Evolutionary conservation across 1,140 invertebrate genomes (phyloP).

Genomic region (Drosophila takahashii): DNA sequence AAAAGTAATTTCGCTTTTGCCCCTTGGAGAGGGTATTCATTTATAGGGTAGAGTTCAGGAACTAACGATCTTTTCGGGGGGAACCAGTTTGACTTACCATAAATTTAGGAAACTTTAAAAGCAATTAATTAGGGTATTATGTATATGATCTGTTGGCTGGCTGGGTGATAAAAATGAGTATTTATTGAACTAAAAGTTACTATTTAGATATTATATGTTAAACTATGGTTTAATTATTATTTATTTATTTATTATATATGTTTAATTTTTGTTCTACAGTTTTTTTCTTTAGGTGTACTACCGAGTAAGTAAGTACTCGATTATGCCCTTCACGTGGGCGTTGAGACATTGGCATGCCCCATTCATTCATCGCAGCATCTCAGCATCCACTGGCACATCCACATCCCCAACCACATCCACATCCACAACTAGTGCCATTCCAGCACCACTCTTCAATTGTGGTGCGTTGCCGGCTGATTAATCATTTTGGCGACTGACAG

Average conservation of each 20-base stretch:
- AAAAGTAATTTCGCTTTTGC: conserved; percentile 42
- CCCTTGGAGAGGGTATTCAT: conserved; percentile 45
- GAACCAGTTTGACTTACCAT: conserved; percentile 60
- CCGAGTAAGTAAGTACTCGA: conserved; percentile 16
- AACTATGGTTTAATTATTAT: too few relatives aligned
- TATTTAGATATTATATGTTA: too few relatives aligned
- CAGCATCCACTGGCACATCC: conserved; percentile 30
- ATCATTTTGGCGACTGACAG: conserved; percentile 82
- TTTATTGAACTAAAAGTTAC: neutral
- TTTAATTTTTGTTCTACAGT: neutral
- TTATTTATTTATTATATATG: neutral
- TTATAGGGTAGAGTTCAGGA: conserved; percentile 17
- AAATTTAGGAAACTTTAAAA: conserved; percentile 25
- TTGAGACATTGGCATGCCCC: conserved; percentile 58
- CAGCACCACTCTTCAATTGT: conserved; percentile 65
- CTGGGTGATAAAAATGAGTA: neutral
- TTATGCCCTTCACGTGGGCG: conserved; percentile 54
- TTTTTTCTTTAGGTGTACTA: conserved; percentile 1
- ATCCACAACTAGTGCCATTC: conserved; percentile 27
- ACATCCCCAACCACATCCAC: conserved; percentile 9
- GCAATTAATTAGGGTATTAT: conserved; percentile 37
- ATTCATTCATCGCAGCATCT: conserved; percentile 51
- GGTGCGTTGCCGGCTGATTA: conserved; percentile 66
- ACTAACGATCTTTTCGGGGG: neutral
- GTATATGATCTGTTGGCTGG: conserved; percentile 5